Percentiles rank a stretch among this genome's conserved stretches.
These are phyloP conservation scores for Cydia fagiglandana DNA, from an alignment of 1,140 invertebrate genomes.

Conservation along the genomic window DNA sequence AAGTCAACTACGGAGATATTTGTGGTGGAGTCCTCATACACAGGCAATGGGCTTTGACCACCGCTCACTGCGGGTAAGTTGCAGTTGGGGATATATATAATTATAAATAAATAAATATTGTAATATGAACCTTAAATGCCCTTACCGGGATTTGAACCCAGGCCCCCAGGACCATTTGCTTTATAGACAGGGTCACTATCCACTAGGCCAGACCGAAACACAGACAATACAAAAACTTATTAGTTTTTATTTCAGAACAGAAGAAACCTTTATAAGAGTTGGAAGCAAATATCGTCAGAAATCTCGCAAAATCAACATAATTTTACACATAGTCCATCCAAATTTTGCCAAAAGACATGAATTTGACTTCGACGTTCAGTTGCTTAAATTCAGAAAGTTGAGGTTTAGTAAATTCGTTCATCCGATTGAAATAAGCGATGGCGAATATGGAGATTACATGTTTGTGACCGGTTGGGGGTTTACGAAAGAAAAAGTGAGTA, in stretches of 20 bases:
- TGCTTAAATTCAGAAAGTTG: conserved; percentile 45
- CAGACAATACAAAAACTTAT: too few relatives aligned
- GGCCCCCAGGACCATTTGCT: too few relatives aligned
- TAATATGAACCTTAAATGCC: too few relatives aligned
- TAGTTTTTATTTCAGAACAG: conserved; percentile 35
- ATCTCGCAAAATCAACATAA: conserved; percentile 44
- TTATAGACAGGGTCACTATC: too few relatives aligned
- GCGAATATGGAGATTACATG: conserved; percentile 43
- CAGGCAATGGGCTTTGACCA: conserved; percentile 53
- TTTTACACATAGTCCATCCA: conserved; percentile 50
- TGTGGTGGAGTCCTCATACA: conserved; percentile 61
- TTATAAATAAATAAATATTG: too few relatives aligned
- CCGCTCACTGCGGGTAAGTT: conserved; percentile 63
- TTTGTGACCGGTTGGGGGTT: conserved; percentile 58
- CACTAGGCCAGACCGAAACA: too few relatives aligned
- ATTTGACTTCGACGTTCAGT: conserved; percentile 58
- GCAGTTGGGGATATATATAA: background rate
- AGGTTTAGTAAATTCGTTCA: conserved; percentile 41
- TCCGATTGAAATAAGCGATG: conserved; percentile 45
- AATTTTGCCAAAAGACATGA: conserved; percentile 45
- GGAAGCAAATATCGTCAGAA: conserved; percentile 47
- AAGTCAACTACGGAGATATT: conserved; percentile 58
- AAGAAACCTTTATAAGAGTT: conserved; percentile 48
- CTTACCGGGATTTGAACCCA: too few relatives aligned
- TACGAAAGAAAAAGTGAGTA: conserved; percentile 50